phyloP scores from a whole-genome alignment of 2,888 invertebrate genomes.

The Hyposoter dolosus region DNA sequence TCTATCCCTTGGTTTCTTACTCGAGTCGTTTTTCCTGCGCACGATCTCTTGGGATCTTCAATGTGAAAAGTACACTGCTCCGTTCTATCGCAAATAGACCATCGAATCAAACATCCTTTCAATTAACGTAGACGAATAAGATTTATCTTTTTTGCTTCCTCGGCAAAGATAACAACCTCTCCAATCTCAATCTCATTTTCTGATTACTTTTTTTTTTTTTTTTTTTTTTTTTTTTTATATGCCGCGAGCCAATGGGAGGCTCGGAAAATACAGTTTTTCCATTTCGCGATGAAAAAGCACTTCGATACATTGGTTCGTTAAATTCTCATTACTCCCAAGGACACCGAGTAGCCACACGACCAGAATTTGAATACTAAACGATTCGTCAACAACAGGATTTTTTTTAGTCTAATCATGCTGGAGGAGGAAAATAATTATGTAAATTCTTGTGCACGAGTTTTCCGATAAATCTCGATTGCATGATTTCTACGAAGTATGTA shows the following conservation, averaged over 20 bases:
- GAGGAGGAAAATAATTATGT: conserved; percentile 22
- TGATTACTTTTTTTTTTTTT: neutral
- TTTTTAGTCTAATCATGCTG: neutral
- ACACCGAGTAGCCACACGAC: neutral
- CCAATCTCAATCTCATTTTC: neutral
- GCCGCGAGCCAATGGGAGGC: neutral
- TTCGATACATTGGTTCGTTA: neutral
- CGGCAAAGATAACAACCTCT: neutral
- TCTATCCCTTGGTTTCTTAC: conserved; percentile 5
- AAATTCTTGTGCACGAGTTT: conserved; percentile 1
- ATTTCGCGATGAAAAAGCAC: conserved; percentile 4
- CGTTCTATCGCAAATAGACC: neutral
- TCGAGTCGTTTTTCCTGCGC: conserved; percentile 2
- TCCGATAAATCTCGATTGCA: neutral
- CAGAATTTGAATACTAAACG: conserved; percentile 17
- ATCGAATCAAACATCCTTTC: neutral
- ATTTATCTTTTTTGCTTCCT: neutral
- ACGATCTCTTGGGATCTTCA: conserved; percentile 15
- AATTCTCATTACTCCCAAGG: conserved; percentile 3
- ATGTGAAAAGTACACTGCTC: neutral
- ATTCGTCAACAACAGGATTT: conserved; percentile 1
- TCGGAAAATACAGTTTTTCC: neutral
- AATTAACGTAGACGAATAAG: conserved; percentile 4
- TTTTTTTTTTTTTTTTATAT: conserved; percentile 1
- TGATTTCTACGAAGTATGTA: conserved; percentile 13